A percentile compares a stretch with the other conserved stretches of the same genome.
Conservation (phyloP, 2,113 vertebrate species). For the Lutjanus erythropterus region DNA sequence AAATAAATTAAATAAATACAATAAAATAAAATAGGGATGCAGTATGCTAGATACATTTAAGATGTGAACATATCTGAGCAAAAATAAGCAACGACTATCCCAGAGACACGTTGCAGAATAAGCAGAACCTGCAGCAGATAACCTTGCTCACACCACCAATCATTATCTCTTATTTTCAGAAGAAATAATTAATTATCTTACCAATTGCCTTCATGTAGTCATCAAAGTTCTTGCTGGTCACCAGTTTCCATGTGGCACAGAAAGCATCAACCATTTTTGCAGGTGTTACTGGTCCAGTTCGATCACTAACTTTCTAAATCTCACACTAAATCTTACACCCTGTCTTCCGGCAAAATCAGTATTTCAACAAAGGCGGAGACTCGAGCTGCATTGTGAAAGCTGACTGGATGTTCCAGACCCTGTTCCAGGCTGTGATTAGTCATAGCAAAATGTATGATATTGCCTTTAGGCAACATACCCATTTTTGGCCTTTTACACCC, state of each 20-base stretch:
- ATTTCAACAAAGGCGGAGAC: conserved; percentile 47
- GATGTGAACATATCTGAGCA: background rate
- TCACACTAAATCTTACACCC: conserved; percentile 11
- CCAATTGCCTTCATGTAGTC: conserved; percentile 97
- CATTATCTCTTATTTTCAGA: background rate
- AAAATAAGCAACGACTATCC: no score
- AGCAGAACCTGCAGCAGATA: background rate
- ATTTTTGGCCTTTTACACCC: no score
- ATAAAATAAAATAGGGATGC: no score
- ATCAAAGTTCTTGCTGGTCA: conserved; percentile 97
- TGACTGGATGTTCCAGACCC: conserved; percentile 67
- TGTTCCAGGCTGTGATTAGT: conserved; percentile 62
- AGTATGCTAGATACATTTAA: no score
- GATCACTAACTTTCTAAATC: no score
- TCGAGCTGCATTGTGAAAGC: background rate
- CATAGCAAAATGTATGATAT: background rate
- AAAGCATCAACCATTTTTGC: conserved; percentile 94
- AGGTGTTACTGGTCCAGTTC: conserved; percentile 24
- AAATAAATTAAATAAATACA: no score
- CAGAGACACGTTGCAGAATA: no score
- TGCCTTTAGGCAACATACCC: no score
- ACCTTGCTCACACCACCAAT: background rate
- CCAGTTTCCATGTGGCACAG: conserved; percentile 95
- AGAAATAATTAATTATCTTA: conserved; percentile 54
- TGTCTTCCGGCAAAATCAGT: conserved; percentile 55